Evolutionary conservation across 2,888 invertebrate species (phyloP).

Genomic region (Fabriciana adippe): DNA sequence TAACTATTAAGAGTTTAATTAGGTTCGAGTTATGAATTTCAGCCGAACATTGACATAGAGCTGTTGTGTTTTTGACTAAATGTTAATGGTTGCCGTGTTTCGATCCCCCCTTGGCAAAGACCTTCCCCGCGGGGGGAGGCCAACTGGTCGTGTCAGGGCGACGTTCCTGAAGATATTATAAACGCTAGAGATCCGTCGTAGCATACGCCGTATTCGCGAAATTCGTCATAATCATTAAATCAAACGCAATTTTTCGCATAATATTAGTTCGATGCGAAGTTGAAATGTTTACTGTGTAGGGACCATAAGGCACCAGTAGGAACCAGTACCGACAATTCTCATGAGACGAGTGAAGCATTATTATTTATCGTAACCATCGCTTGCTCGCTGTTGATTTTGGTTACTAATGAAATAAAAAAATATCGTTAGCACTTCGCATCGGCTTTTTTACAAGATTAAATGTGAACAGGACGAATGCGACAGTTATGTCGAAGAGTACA

Average conservation of each 20-base stretch:
- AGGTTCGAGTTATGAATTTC: conserved; percentile 7
- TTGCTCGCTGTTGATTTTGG: no score
- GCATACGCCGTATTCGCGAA: no score
- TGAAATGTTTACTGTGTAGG: no score
- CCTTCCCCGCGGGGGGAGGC: no score
- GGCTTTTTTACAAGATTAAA: neutral
- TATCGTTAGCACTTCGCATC: neutral
- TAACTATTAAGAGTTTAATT: conserved; percentile 12
- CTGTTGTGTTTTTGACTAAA: conserved; percentile 16
- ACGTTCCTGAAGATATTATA: no score
- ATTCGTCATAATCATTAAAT: no score
- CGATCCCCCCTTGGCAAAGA: conserved; percentile 6
- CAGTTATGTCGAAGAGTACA: neutral
- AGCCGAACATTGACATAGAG: conserved; percentile 29
- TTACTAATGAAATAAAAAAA: neutral
- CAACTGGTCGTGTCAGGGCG: neutral
- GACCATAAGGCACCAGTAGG: no score
- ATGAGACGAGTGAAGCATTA: neutral
- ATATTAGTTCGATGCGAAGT: no score
- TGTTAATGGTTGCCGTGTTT: neutral
- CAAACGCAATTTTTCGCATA: no score
- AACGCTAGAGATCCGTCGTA: no score
- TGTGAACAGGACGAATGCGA: neutral
- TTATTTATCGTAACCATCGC: no score
- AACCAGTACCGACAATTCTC: conserved; percentile 24